Evolutionary conservation across 2,113 vertebrate genomes (phyloP).

Genomic region (Merops nubicus): DNA sequence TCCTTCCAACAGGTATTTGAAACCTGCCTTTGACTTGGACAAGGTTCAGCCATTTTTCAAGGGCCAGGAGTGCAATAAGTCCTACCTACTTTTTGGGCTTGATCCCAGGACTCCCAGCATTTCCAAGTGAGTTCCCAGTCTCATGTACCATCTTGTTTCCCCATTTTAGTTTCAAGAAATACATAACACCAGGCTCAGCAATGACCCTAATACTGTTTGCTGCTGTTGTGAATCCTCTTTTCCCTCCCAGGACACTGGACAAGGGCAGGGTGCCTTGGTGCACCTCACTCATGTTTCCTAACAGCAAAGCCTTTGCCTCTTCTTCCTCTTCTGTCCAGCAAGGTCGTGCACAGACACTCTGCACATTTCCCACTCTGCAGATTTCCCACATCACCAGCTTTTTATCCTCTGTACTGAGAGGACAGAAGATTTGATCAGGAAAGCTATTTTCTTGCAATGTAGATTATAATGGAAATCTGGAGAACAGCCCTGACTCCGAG

Average conservation of each 20-base stretch:
- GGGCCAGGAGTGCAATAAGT: neutral
- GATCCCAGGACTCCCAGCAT: neutral
- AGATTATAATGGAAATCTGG: slow-evolving; percentile 70
- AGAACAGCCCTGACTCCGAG: slow-evolving; percentile 46
- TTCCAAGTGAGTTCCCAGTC: neutral
- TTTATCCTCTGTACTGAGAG: slow-evolving; percentile 35
- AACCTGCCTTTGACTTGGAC: neutral
- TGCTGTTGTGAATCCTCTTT: neutral
- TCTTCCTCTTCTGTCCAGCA: neutral
- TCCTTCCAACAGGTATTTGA: neutral
- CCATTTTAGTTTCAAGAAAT: neutral
- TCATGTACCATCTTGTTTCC: neutral
- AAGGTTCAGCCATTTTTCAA: neutral
- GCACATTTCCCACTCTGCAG: neutral
- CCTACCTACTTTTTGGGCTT: fast-evolving
- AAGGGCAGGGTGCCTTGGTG: neutral
- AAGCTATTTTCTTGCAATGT: slow-evolving; percentile 63
- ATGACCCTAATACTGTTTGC: fast-evolving
- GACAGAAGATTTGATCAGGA: slow-evolving; percentile 69
- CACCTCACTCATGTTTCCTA: neutral
- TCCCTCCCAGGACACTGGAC: neutral
- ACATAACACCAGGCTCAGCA: neutral
- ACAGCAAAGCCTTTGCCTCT: neutral
- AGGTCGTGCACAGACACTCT: neutral
- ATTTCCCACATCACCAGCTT: slow-evolving; percentile 39